These are phyloP conservation scores for Tetranychus truncatus DNA, from an alignment of 2,888 invertebrate genomes.

Conservation along the genomic window DNA sequence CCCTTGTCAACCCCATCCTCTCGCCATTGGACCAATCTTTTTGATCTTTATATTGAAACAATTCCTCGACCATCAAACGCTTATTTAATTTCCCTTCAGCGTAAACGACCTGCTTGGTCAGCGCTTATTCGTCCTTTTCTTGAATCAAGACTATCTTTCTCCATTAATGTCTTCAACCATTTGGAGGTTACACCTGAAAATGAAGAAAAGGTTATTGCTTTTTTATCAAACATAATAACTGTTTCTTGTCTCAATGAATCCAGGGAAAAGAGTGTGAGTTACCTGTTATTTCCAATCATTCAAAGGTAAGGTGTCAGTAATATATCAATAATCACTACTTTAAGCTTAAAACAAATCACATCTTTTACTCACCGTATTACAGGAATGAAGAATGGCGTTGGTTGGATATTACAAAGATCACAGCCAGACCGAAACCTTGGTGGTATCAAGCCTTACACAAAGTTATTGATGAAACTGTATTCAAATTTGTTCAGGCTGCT, in stretches of 20 bases:
- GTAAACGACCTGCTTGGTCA: neutral
- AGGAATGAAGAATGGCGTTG: neutral
- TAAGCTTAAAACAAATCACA: too few species aligned
- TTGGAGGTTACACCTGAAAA: neutral
- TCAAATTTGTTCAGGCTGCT: neutral
- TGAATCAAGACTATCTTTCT: neutral
- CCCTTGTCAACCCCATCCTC: neutral
- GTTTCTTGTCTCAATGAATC: neutral
- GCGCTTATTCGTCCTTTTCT: neutral
- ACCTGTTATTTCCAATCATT: neutral
- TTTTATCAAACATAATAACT: neutral
- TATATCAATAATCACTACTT: too few species aligned
- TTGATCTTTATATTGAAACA: neutral
- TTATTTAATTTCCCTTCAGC: neutral
- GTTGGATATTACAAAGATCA: neutral
- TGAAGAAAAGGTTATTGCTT: neutral
- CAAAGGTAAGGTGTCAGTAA: neutral
- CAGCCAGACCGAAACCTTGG: neutral
- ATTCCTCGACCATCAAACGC: neutral
- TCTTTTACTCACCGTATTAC: too few species aligned
- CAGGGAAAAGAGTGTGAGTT: neutral
- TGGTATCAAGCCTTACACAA: neutral
- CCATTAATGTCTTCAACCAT: neutral
- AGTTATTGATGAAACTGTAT: neutral
- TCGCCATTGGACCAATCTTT: neutral